Evolutionary conservation across 2,888 invertebrate species (phyloP), one percentile per base, ranked within the genome.

Genomic region (Terebella lapidaria): DNA sequence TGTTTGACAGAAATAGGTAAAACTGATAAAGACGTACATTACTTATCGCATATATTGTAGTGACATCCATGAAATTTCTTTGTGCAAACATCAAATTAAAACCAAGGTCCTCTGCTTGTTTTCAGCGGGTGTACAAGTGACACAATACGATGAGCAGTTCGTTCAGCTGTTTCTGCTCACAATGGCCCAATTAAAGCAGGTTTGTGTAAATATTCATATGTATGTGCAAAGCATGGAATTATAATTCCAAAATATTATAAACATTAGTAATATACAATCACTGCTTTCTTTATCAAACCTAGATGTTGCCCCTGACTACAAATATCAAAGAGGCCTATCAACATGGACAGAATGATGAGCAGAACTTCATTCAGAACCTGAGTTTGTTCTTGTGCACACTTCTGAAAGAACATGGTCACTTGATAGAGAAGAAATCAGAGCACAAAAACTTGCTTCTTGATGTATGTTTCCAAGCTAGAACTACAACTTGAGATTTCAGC

Each of bases 291-390:
- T n/a, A n/a, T n/a, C n/a, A n/a, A n/a, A n/a, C n/a, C n/a, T n/a
- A 81, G 77, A 95, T 96, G 90, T 85, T 97, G 71, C 94, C 95
- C 1, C 83, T 90, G 51, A 87, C 88, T 60, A 92, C 95, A 3
- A 94, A 96, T 78, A 92, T 99, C 76, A 89, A 90, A 70, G 89
- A 91, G 67, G 95, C 96, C 1, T 99, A 97, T 82, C 89, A 92
- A 55, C 86, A 88, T 67, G 97, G 97, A 26, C 87, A 89, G 71
- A 96, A 97, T 81, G 91, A 93, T 76, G 97, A 99, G 79, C 99
- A 99, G 81, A 94, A 95, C 76, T 97, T 99, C 80, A 96, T 99
- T 64, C 96, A 97, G 79, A 97, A 99, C 83, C 85, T 99, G 70
- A 94, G 96, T 58, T 86, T 99, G 83, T 99, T 99, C 81, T 84